Evolutionary conservation across 2,113 vertebrate species (phyloP).

Genomic region (Nyctibius bracteatus): DNA sequence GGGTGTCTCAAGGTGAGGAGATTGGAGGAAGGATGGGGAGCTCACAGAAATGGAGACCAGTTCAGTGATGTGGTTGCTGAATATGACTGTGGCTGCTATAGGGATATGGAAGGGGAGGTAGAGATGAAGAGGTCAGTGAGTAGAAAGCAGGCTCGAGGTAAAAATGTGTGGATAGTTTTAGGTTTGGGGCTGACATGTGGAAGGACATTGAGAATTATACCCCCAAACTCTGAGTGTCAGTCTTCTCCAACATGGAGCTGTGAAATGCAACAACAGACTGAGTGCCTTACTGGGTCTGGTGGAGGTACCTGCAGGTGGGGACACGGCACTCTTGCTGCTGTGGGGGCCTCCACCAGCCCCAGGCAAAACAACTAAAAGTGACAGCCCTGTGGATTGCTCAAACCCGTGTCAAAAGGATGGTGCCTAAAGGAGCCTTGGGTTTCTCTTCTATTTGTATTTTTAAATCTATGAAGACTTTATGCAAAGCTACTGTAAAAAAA

Average conservation of each 20-base stretch:
- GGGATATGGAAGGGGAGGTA: background rate
- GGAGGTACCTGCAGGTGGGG: background rate
- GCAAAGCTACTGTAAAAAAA: background rate
- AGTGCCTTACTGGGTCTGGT: fast-evolving
- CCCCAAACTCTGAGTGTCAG: background rate
- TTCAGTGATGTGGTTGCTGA: fast-evolving
- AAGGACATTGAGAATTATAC: background rate
- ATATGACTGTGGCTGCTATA: background rate
- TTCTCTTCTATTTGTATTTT: background rate
- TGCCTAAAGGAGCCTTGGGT: background rate
- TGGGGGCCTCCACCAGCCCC: background rate
- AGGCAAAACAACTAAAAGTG: background rate
- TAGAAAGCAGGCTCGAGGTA: background rate
- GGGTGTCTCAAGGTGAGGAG: background rate
- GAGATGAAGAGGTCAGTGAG: background rate
- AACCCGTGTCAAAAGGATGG: background rate
- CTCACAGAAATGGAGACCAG: background rate
- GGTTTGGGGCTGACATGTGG: background rate
- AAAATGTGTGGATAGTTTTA: background rate
- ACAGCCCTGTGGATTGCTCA: background rate
- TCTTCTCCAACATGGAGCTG: background rate
- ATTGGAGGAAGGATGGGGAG: background rate
- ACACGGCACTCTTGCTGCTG: background rate
- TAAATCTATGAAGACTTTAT: background rate
- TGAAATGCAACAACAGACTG: background rate